These are phyloP conservation scores for Actinia equina DNA, from an alignment of 64 coral and sea anemone species.

Conservation along the genomic window DNA sequence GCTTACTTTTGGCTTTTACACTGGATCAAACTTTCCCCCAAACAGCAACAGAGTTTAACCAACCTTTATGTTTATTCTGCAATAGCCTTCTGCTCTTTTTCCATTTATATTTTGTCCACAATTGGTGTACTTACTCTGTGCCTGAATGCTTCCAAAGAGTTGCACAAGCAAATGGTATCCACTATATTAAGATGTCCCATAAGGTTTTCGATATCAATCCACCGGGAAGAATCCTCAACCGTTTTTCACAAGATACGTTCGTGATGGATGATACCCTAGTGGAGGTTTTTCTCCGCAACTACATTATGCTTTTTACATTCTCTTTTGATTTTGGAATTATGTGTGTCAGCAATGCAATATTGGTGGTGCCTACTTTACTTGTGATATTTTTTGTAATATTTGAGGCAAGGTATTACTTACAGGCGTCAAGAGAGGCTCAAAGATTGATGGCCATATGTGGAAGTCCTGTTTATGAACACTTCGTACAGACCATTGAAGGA, in stretches of 20 bases:
- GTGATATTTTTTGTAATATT: not conserved
- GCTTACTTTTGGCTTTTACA: too few species aligned
- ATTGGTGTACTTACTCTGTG: too few species aligned
- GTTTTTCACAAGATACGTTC: constrained; percentile 60
- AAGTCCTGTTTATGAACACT: constrained; percentile 53
- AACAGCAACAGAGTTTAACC: too few species aligned
- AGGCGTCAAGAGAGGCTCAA: constrained; percentile 38
- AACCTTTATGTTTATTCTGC: too few species aligned
- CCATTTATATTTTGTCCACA: not conserved
- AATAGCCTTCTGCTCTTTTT: too few species aligned
- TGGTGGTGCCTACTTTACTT: too few species aligned
- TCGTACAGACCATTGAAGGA: constrained; percentile 44
- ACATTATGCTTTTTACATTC: constrained; percentile 3
- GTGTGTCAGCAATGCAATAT: constrained; percentile 27
- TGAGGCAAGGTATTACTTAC: constrained; percentile 40
- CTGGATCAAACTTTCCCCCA: too few species aligned
- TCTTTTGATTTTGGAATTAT: constrained; percentile 11
- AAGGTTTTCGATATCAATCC: constrained; percentile 61
- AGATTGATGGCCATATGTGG: constrained; percentile 36
- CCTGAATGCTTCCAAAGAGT: constrained; percentile 20
- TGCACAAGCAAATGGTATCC: constrained; percentile 59
- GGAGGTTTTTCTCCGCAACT: not conserved
- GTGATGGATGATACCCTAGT: constrained; percentile 36
- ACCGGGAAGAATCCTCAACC: constrained; percentile 52
- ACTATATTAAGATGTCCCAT: constrained; percentile 42